Base-by-base conservation (phyloP, 2,113 vertebrate species). In the Cranoglanis bouderius region DNA sequence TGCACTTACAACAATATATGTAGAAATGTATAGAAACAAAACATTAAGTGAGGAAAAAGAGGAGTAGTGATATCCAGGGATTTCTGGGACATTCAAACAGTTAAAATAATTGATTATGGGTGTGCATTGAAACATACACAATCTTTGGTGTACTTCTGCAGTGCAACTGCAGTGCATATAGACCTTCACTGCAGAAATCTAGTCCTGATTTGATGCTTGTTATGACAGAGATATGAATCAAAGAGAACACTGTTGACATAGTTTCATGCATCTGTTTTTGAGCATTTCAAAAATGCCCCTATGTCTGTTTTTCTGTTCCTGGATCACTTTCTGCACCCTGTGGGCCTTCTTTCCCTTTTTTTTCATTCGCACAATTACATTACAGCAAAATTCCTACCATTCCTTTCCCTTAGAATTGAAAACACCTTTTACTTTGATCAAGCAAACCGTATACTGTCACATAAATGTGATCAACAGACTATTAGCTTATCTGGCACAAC, bases 201-300 rank as follows among this genome's bases (percentile, higher is more conserved):
- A 53, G 13, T 9, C 46, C 53, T 75, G 53, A 53, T 86, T 53
- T 82, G 55, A 67, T 85, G 75, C 77, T 84, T 90, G 89, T 90
- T 89, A 75, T 90, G 85, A 72, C 70, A 89, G 24, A 74, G 84
- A 90, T 89, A 82, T 83, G 87, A 89, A 90, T 90, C 88, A 24
- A 2, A 78, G 57, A 55, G 83, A 90, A 91, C 84, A 82, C 46
- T 89, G 86, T 89, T 90, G 89, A 90, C 81, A 85, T 85, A 77
- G 63, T 75, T 85, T 82, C 74, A 82, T 82, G 85, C 86, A 90
- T 88, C 77, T 89, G 84, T 84, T 85, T 82, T 88, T 90, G 83
- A 86, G 77, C 63, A 24, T 89, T 83, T 87, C 10, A 55, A 57
- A 84, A 89, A 90, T 87, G 63, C 88, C 86, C 86, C 84, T 89